phyloP scores from a whole-genome alignment of 2,113 vertebrate genomes.

The Argyrosomus japonicus region DNA sequence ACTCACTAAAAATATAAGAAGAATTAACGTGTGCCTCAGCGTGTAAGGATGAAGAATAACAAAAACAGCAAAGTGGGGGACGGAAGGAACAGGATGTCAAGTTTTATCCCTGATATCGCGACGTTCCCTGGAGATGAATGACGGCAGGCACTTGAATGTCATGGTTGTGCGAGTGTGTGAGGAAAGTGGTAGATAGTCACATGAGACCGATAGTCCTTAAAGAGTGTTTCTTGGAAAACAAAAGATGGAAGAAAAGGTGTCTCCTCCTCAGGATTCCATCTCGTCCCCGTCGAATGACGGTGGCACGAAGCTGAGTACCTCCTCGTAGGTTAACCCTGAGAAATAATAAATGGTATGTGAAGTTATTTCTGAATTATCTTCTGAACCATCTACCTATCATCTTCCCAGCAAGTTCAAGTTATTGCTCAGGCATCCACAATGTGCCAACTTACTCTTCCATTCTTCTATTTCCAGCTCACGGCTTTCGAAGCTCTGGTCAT shows the following conservation, averaged over 20 bases:
- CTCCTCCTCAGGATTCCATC: slow-evolving; percentile 93
- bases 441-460: slow-evolving; percentile 92
- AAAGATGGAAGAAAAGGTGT: slow-evolving; percentile 28
- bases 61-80: slow-evolving; percentile 55
- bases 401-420: not conserved
- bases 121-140: slow-evolving; percentile 82
- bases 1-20: slow-evolving; percentile 22
- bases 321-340: slow-evolving; percentile 94
- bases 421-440: not conserved
- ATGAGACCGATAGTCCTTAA: slow-evolving; percentile 61
- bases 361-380: not conserved
- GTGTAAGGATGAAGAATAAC: slow-evolving; percentile 12
- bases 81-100: slow-evolving; percentile 51
- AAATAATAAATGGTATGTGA: not conserved
- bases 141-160: slow-evolving; percentile 93
- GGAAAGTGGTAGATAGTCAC: slow-evolving; percentile 61
- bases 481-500: slow-evolving; percentile 98
- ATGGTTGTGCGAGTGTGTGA: slow-evolving; percentile 79
- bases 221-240: slow-evolving; percentile 62
- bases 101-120: slow-evolving; percentile 62
- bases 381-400: not conserved
- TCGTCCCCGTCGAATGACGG: slow-evolving; percentile 92
- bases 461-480: slow-evolving; percentile 97
- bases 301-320: slow-evolving; percentile 93
- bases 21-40: slow-evolving; percentile 25